Percentiles rank a stretch among this genome's conserved stretches.
phyloP scores from a whole-genome alignment of 1,140 invertebrate genomes.

The Elysia chlorotica region DNA sequence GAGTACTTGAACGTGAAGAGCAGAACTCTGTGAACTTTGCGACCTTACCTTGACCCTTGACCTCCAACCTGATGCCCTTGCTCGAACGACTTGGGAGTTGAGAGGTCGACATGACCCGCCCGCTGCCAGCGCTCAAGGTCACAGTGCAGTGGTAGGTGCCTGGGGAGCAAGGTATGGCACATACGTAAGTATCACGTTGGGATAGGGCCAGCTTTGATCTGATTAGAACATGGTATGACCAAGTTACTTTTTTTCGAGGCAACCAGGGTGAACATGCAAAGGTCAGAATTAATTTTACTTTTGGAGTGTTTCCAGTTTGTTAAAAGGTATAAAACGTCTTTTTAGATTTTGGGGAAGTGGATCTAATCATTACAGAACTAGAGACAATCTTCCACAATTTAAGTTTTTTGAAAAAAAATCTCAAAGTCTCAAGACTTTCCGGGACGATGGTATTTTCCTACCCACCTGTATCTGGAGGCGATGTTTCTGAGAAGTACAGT shows the following conservation, averaged over 20 bases:
- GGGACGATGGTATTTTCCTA: background rate
- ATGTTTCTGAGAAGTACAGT: constrained; percentile 45
- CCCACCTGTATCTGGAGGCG: constrained; percentile 28
- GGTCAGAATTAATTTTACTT: background rate
- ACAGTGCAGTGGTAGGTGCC: constrained; percentile 38
- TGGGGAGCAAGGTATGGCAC: background rate
- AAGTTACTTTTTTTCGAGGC: background rate
- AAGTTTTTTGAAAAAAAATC: background rate
- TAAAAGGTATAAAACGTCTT: no score
- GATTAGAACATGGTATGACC: background rate
- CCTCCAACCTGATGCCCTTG: constrained; percentile 33
- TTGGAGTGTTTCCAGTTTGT: no score
- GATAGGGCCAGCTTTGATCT: background rate
- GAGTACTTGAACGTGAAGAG: no score
- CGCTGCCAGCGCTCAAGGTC: constrained; percentile 25
- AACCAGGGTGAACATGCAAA: background rate
- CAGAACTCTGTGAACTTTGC: no score
- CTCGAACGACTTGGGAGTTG: constrained; percentile 34
- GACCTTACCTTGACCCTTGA: constrained; percentile 39
- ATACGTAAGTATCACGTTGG: background rate
- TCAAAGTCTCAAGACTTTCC: background rate
- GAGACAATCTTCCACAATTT: background rate
- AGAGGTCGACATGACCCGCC: constrained; percentile 22
- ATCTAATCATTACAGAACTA: background rate
- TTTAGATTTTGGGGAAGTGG: no score